Evolutionary conservation across 2,797 vertebrate species (phyloP), one percentile per base, ranked within the genome.

Genomic region (Oryzias sinensis): DNA sequence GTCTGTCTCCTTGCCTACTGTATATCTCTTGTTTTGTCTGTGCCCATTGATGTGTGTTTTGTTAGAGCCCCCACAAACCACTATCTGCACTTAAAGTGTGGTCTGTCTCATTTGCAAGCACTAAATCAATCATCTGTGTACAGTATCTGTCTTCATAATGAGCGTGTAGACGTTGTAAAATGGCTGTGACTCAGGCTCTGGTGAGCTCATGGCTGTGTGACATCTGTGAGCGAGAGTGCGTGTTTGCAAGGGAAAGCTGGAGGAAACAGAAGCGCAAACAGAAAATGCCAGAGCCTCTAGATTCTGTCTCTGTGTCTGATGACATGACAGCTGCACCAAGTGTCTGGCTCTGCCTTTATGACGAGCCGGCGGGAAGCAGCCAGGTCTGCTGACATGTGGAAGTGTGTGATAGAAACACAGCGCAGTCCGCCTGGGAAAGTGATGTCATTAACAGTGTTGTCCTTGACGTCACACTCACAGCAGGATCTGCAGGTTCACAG

Each of bases 291-390:
- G 48, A 57, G 59, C 45, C 58, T 55, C 49, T 76, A 73, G 76
- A 76, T 71, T 76, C 53, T 47, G 68, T 82, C 78, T 83, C 43
- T 33, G 15, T 60, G 65, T 11, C 49, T 76, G 69, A 85, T 90
- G 88, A 91, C 86, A 90, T 91, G 87, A 90, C 81, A 62, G 68
- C 63, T 65, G 68, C 17, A 85, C 81, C 65, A 84, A 79, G 79
- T n/a, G 68, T 83, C 86, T 89, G 84, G 85, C 77, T 29, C 27
- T 8, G 62, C 53, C 81, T 79, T 61, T 56, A 24, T 70, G 83
- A 81, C 70, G 62, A 70, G 70, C 67, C 66, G 77, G 80, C 82
- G 85, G 78, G 80, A 70, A 88, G 76, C 66, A 71, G 62, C 64
- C 52, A 56, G 59, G 63, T 62, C 65, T 59, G 66, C 76, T 64